Evolutionary conservation across 35 echinoderm and acorn worm species (phyloP).

Genomic region (Nesometra sesokonis): DNA sequence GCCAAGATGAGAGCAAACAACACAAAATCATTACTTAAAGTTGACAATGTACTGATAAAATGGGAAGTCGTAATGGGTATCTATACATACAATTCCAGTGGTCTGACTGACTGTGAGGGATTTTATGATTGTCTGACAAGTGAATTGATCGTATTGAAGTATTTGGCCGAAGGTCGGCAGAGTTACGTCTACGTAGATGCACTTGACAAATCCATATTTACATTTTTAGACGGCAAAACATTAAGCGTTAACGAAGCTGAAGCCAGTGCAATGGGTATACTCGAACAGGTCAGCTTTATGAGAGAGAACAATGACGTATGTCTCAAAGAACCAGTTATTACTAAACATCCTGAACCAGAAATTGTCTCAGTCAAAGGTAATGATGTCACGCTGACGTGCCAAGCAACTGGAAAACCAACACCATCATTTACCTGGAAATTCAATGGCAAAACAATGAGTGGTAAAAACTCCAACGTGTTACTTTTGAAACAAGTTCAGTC

Average conservation of each 20-base stretch:
- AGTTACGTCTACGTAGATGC: neutral
- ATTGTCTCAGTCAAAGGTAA: neutral
- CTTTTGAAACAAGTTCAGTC: too few species aligned
- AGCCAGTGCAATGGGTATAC: neutral
- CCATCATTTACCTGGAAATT: too few species aligned
- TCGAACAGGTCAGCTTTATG: neutral
- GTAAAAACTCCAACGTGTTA: too few species aligned
- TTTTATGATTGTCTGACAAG: neutral
- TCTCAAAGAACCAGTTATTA: neutral
- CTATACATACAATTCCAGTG: neutral
- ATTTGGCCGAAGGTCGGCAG: neutral
- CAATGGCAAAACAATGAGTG: too few species aligned
- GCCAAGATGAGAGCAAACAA: neutral
- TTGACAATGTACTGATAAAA: neutral
- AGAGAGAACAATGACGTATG: neutral
- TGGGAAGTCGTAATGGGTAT: neutral
- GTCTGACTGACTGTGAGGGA: neutral
- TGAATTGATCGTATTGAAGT: neutral
- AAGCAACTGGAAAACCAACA: neutral
- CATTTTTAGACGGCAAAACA: neutral
- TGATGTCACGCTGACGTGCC: neutral
- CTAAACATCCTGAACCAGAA: neutral
- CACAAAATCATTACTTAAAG: neutral
- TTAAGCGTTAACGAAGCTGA: neutral
- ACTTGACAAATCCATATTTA: neutral